Percentiles rank a stretch among this genome's conserved stretches.
These are phyloP conservation scores for Tortricodes alternella DNA, from an alignment of 2,888 invertebrate genomes.

Conservation along the genomic window DNA sequence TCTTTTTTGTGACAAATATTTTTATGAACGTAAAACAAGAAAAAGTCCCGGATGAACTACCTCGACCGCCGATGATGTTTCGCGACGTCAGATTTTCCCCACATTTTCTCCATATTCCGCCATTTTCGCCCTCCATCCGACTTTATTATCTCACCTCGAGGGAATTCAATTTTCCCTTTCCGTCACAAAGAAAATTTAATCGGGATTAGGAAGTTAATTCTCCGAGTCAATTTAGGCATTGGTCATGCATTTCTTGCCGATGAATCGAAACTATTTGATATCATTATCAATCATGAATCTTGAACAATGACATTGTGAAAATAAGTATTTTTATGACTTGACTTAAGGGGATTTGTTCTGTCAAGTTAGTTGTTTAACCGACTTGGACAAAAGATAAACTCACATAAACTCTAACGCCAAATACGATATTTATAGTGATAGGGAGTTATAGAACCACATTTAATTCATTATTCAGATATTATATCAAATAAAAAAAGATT, in stretches of 20 bases:
- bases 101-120: slow-evolving; percentile 41
- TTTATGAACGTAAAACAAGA: slow-evolving; percentile 24
- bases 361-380: no score
- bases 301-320: no score
- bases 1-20: background rate
- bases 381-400: no score
- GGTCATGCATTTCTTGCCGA: slow-evolving; percentile 16
- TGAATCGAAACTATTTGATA: slow-evolving; percentile 5
- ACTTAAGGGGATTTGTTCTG: no score
- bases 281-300: no score
- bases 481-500: no score
- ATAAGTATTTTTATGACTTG: no score
- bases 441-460: no score
- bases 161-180: slow-evolving; percentile 44
- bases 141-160: slow-evolving; percentile 40
- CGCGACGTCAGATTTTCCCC: slow-evolving; percentile 36
- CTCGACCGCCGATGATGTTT: slow-evolving; percentile 31
- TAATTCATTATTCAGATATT: no score
- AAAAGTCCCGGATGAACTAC: slow-evolving; percentile 13
- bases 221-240: slow-evolving; percentile 34
- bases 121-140: slow-evolving; percentile 40
- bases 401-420: no score
- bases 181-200: slow-evolving; percentile 41
- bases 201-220: slow-evolving; percentile 34
- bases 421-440: no score